Percentiles rank a stretch among this genome's conserved stretches.
Conservation (phyloP, 2,888 invertebrate genomes). For the Plagodis dolabraria region DNA sequence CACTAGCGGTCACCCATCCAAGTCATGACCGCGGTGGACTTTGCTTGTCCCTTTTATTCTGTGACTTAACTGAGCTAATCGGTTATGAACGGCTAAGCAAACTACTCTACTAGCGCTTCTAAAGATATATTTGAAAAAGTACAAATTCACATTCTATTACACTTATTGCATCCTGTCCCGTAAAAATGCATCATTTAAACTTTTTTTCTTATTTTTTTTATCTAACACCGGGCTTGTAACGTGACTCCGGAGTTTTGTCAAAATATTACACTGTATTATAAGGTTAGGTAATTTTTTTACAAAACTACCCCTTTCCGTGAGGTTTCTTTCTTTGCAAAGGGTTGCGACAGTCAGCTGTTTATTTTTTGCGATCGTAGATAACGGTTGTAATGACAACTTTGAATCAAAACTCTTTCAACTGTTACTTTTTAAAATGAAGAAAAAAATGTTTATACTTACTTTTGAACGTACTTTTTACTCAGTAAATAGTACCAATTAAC, state of each 20-base stretch:
- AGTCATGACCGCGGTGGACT: no score
- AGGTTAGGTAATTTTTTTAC: conserved; percentile 56
- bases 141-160: no score
- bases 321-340: conserved; percentile 51
- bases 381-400: conserved; percentile 54
- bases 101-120: no score
- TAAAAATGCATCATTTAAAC: conserved; percentile 8
- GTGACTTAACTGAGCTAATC: no score
- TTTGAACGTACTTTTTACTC: background rate
- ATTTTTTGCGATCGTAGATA: conserved; percentile 68
- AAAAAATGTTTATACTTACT: background rate
- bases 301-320: conserved; percentile 59
- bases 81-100: no score
- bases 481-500: background rate
- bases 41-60: no score
- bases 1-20: no score
- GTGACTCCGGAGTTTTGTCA: conserved; percentile 70
- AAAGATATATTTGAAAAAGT: no score
- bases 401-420: conserved; percentile 32
- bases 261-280: conserved; percentile 71
- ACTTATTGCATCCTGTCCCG: conserved; percentile 1
- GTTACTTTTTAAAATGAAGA: conserved; percentile 13
- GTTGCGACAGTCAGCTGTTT: conserved; percentile 46
- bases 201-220: conserved; percentile 42
- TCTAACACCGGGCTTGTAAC: conserved; percentile 42